phyloP scores from a whole-genome alignment of 1,140 invertebrate species.

The Anastrepha ludens region DNA sequence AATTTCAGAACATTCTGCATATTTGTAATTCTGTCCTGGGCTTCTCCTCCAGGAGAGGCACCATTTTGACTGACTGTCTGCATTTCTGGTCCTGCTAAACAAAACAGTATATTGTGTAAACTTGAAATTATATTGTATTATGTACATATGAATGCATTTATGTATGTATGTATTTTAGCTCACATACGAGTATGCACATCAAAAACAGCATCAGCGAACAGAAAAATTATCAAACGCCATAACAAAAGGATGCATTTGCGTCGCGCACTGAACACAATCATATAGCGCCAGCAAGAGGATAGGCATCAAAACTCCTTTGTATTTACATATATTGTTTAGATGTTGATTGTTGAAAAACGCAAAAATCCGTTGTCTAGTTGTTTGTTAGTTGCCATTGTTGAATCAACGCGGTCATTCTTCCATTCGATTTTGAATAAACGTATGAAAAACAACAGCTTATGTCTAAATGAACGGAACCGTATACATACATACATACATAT shows the following conservation, averaged over 20 bases:
- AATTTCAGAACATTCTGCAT: background rate
- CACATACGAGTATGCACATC: background rate
- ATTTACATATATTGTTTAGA: background rate
- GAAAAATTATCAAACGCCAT: constrained; percentile 13
- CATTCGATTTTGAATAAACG: background rate
- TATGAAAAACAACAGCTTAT: background rate
- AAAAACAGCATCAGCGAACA: background rate
- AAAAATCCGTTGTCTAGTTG: background rate
- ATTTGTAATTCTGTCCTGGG: background rate
- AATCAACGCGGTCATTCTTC: background rate
- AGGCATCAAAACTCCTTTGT: constrained; percentile 11
- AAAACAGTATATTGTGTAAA: constrained; percentile 11
- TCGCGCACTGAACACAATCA: background rate
- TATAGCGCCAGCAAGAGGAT: constrained; percentile 21
- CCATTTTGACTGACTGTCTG: constrained; percentile 10
- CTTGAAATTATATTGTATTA: background rate
- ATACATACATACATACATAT: background rate
- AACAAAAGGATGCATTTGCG: background rate
- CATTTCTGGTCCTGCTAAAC: constrained; percentile 11
- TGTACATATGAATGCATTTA: background rate
- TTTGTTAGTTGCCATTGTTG: constrained; percentile 36
- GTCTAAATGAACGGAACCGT: background rate
- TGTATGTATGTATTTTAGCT: background rate
- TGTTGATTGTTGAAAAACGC: constrained; percentile 18
- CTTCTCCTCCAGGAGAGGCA: constrained; percentile 9